Evolutionary conservation across 2,888 invertebrate genomes (phyloP).

Genomic region (Acronicta psi): DNA sequence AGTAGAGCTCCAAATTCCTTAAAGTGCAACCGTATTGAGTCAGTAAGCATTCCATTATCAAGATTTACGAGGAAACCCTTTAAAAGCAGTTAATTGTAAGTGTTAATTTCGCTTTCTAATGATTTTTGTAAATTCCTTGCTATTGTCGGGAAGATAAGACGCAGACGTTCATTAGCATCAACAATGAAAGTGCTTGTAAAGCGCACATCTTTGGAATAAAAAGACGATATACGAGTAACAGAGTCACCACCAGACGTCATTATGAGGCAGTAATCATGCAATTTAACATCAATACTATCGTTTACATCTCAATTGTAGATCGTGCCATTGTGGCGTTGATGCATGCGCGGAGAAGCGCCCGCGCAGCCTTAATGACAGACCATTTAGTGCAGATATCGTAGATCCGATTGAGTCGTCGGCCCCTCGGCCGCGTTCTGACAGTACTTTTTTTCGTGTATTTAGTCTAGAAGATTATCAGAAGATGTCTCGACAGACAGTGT

Average conservation of each 20-base stretch:
- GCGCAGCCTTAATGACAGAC: conserved; percentile 75
- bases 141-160: conserved; percentile 29
- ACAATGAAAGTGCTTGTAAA: conserved; percentile 3
- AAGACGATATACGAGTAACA: conserved; percentile 17
- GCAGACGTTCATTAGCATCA: conserved; percentile 18
- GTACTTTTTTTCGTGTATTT: conserved; percentile 67
- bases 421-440: conserved; percentile 60
- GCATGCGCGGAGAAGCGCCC: conserved; percentile 63
- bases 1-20: conserved; percentile 59
- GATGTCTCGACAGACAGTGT: conserved; percentile 30
- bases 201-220: conserved; percentile 7
- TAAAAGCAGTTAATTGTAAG: conserved; percentile 81
- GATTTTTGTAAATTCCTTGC: conserved; percentile 66
- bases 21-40: conserved; percentile 54
- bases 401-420: conserved; percentile 75
- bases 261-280: conserved; percentile 33
- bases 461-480: conserved; percentile 63
- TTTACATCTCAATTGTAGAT: conserved; percentile 70
- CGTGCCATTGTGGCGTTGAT: conserved; percentile 70
- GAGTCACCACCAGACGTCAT: conserved; percentile 29
- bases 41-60: conserved; percentile 80
- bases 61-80: conserved; percentile 85
- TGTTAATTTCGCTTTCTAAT: conserved; percentile 77
- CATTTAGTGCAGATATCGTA: conserved; percentile 74
- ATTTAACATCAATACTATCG: conserved; percentile 59